Conservation (phyloP, 2,113 vertebrate species). For the Pyxicephalus adspersus region DNA sequence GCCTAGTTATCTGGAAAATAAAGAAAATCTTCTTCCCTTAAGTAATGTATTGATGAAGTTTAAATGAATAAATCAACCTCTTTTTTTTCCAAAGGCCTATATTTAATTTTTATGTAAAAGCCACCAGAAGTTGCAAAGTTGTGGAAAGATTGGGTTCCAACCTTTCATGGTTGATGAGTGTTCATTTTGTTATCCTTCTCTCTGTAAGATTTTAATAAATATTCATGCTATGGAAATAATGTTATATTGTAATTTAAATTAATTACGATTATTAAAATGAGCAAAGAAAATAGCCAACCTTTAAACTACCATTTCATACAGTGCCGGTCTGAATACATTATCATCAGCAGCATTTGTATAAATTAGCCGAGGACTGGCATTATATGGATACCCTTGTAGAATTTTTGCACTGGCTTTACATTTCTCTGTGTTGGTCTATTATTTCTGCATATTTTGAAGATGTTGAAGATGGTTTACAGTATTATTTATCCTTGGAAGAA, state of each 20-base stretch:
- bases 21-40: background rate
- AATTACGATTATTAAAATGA: conserved; percentile 40
- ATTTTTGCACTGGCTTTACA: background rate
- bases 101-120: too few species aligned
- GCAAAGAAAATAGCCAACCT: conserved; percentile 7
- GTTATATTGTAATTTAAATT: conserved; percentile 30
- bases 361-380: background rate
- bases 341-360: background rate
- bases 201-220: conserved; percentile 22
- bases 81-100: too few species aligned
- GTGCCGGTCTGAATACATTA: conserved; percentile 15
- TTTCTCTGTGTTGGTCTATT: background rate
- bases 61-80: too few species aligned
- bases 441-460: too few species aligned
- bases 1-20: background rate
- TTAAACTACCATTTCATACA: background rate
- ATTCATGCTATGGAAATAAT: conserved; percentile 42
- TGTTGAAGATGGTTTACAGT: too few species aligned
- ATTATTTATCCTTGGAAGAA: too few species aligned
- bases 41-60: too few species aligned
- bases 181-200: conserved; percentile 10
- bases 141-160: background rate
- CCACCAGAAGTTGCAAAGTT: too few species aligned
- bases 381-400: background rate
- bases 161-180: background rate